These are phyloP conservation scores for Chrysocyon brachyurus DNA, from an alignment of 2,797 vertebrate genomes.

Conservation along the genomic window DNA sequence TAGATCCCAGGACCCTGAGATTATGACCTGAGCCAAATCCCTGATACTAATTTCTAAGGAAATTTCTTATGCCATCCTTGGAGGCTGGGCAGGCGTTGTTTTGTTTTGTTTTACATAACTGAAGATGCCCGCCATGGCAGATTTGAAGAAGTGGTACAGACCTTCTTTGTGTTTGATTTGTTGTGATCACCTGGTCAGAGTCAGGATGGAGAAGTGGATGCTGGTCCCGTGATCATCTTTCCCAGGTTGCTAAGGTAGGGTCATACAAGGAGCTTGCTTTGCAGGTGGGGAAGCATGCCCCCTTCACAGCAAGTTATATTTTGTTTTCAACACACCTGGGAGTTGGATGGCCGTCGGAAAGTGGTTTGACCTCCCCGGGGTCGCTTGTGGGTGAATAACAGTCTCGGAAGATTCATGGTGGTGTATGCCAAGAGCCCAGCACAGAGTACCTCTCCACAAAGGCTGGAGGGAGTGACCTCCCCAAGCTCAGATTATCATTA, in stretches of 20 bases:
- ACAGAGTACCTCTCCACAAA: not conserved
- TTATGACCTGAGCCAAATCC: not conserved
- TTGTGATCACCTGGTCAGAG: not conserved
- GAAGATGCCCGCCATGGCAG: not conserved
- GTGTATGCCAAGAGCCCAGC: not conserved
- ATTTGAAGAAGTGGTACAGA: too few relatives aligned
- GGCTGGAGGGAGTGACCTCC: not conserved
- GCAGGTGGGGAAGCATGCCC: fast-evolving
- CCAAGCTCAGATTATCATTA: fast-evolving
- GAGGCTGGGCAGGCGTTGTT: not conserved
- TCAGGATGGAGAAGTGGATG: too few relatives aligned
- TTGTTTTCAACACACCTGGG: not conserved
- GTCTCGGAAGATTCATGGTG: too few relatives aligned
- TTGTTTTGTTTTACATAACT: not conserved
- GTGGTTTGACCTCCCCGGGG: not conserved
- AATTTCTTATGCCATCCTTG: not conserved
- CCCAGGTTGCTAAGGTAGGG: fast-evolving
- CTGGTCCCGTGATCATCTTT: not conserved
- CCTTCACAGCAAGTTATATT: not conserved
- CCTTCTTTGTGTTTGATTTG: not conserved
- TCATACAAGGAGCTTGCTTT: too few relatives aligned
- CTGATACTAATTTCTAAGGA: not conserved
- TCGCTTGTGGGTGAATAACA: too few relatives aligned
- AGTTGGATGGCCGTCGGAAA: fast-evolving
- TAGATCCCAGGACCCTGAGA: not conserved